These are phyloP conservation scores for Polypterus senegalus DNA, from an alignment of 2,113 vertebrate species.

Conservation along the genomic window DNA sequence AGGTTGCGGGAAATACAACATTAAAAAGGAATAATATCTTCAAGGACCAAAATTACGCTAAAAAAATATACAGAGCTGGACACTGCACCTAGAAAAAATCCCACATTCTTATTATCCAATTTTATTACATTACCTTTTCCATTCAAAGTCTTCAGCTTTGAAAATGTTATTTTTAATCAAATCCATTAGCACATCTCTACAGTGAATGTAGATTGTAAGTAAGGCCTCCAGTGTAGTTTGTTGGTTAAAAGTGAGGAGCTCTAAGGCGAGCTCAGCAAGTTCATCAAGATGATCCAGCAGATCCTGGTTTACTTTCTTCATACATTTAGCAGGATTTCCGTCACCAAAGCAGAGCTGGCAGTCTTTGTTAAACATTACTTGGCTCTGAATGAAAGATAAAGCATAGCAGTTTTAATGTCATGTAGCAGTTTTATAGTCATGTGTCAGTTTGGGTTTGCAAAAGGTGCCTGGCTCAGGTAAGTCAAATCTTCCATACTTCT, in stretches of 20 bases:
- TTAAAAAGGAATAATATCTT: too few relatives aligned
- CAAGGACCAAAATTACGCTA: too few relatives aligned
- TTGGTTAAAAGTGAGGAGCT: conserved; percentile 16
- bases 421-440: too few relatives aligned
- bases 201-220: conserved; percentile 35
- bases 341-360: conserved; percentile 31
- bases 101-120: too few relatives aligned
- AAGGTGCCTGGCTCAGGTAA: too few relatives aligned
- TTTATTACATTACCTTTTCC: conserved; percentile 34
- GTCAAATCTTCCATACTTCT: too few relatives aligned
- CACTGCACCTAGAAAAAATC: too few relatives aligned
- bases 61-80: too few relatives aligned
- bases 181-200: conserved; percentile 31
- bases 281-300: conserved; percentile 21
- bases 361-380: conserved; percentile 43
- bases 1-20: too few relatives aligned
- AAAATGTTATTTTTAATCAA: conserved; percentile 28
- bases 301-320: conserved; percentile 15
- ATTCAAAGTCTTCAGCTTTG: conserved; percentile 40
- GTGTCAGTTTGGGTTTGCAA: too few relatives aligned
- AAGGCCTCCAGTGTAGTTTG: conserved; percentile 29
- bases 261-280: conserved; percentile 19
- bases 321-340: conserved; percentile 15
- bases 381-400: conserved; percentile 26
- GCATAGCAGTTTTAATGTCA: too few relatives aligned